Evolutionary conservation across 2,888 invertebrate genomes (phyloP), one percentile per base, ranked within the genome.

Genomic region (Orthosia incerta): DNA sequence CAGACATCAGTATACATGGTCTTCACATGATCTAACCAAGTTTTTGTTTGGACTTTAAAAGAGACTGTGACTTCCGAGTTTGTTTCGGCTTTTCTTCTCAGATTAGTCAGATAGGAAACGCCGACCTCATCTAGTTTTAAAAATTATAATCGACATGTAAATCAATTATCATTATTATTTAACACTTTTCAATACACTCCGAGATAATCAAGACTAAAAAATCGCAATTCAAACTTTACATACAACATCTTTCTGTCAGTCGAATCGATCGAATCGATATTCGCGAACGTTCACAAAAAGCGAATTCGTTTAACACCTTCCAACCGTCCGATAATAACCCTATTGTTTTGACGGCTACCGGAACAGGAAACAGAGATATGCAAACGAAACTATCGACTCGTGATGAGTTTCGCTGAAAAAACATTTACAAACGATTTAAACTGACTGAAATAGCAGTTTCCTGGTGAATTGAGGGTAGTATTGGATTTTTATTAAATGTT

Each of bases 251-350:
- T 15, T 15, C 16, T n/a, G 45, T 46, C 56, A 65, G n/a, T 56
- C 15, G 48, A 55, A 61, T 48, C 51, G 23, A 68, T 50, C 59
- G 13, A 26, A 51, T n/a, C 71, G 60, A 57, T 66, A 60, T 20
- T 11, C 60, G 60, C 62, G 64, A 55, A 9, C 18, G 61, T 67
- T 76, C 18, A 70, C 62, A 78, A 86, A 87, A 84, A 82, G 71
- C 80, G 83, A 84, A 87, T 83, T 85, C 85, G 77, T 87, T 89
- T 89, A 89, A 85, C 88, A 88, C 89, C 87, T 91, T 87, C 89
- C 77, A 85, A 88, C 84, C 82, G 80, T 86, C 79, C 83, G 85
- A 90, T 90, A 89, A 90, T 80, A 87, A 85, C 79, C 82, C 71
- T 77, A 87, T 89, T 92, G 91, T 91, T 91, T 90, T 88, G 88